phyloP scores from a whole-genome alignment of 2,113 vertebrate species.

The Scortum barcoo region DNA sequence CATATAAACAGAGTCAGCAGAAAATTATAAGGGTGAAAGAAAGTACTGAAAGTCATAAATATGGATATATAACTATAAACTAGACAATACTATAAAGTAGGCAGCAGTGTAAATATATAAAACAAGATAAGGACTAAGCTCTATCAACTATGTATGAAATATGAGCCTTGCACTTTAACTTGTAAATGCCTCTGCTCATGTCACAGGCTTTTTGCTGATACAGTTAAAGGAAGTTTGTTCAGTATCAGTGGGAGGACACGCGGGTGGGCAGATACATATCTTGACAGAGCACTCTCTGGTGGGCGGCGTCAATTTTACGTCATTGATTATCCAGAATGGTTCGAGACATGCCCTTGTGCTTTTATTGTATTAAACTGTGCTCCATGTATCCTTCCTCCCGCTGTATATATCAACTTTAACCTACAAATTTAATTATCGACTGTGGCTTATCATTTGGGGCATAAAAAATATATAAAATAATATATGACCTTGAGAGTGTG shows the following conservation, averaged over 20 bases:
- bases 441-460: too few species aligned
- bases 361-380: not conserved
- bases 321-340: not conserved
- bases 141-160: not conserved
- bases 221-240: not conserved
- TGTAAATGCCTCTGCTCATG: not conserved
- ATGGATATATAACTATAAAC: too few species aligned
- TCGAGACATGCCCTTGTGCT: not conserved
- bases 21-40: too few species aligned
- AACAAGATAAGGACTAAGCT: too few species aligned
- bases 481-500: not conserved
- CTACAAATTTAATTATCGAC: not conserved
- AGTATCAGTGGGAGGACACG: not conserved
- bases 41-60: too few species aligned
- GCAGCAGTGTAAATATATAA: too few species aligned
- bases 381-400: not conserved
- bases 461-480: not conserved
- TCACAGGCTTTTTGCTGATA: not conserved
- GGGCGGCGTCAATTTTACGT: not conserved
- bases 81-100: too few species aligned
- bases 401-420: not conserved
- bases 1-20: too few species aligned
- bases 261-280: not conserved
- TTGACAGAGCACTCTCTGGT: slow-evolving; percentile 3
- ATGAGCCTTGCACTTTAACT: not conserved